These are phyloP conservation scores for Polymixis flavicincta DNA, from an alignment of 2,888 invertebrate genomes.

Conservation along the genomic window DNA sequence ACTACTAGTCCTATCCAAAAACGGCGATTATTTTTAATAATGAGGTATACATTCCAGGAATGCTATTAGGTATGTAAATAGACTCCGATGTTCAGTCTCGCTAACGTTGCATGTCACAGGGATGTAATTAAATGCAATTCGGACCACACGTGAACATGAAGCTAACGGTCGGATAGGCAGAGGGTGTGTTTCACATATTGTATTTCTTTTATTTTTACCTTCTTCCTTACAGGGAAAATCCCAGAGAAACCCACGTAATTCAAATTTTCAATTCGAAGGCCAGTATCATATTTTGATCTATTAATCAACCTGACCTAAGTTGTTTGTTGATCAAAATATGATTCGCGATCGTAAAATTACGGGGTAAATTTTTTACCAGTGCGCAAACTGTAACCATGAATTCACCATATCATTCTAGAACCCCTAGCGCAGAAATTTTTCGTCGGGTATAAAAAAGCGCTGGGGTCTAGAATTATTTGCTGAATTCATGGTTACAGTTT, in stretches of 20 bases:
- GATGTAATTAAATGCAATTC: constrained; percentile 39
- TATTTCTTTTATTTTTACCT: neutral
- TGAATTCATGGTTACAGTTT: too few species aligned
- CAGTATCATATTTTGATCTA: too few species aligned
- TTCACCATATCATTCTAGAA: too few species aligned
- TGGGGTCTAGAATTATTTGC: too few species aligned
- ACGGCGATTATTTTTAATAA: neutral
- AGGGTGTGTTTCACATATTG: neutral
- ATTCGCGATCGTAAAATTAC: too few species aligned
- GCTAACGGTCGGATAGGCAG: neutral
- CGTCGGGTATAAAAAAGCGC: too few species aligned
- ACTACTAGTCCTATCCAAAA: neutral
- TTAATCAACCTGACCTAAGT: too few species aligned
- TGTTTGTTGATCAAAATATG: too few species aligned
- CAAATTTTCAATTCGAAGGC: too few species aligned
- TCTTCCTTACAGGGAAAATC: neutral
- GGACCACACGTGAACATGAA: neutral
- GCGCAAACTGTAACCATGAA: too few species aligned
- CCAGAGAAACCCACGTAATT: neutral
- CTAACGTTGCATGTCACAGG: constrained; percentile 18
- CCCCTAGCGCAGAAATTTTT: too few species aligned
- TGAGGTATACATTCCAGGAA: neutral
- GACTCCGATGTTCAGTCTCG: neutral
- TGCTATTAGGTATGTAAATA: neutral
- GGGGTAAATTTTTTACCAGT: too few species aligned